These are phyloP conservation scores for Cephus nigrinus DNA, from an alignment of 2,888 invertebrate species.

Conservation along the genomic window DNA sequence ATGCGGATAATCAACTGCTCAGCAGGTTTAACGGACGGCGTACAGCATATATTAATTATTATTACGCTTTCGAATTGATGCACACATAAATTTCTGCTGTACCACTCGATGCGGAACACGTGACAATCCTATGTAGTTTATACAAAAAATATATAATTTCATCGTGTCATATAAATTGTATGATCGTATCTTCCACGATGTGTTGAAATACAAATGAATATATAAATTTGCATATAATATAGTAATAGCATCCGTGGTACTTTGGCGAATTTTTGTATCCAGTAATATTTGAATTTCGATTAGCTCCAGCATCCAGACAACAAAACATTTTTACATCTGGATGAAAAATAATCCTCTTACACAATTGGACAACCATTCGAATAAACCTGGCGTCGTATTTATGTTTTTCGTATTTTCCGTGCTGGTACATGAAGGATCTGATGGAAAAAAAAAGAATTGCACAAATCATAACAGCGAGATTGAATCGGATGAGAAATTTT, in stretches of 20 bases:
- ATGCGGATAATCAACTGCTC: conserved; percentile 44
- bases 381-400: background rate
- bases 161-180: background rate
- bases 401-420: background rate
- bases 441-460: background rate
- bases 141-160: background rate
- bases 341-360: conserved; percentile 44
- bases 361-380: conserved; percentile 18
- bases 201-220: background rate
- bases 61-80: conserved; percentile 40
- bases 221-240: background rate
- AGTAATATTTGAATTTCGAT: background rate
- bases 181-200: background rate
- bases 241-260: background rate
- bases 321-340: conserved; percentile 21
- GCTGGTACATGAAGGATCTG: background rate
- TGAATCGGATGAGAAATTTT: background rate
- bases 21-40: conserved; percentile 46
- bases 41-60: conserved; percentile 56
- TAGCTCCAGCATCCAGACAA: background rate
- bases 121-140: background rate
- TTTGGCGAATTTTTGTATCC: background rate
- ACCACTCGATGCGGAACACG: background rate
- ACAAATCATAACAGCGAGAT: background rate
- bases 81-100: conserved; percentile 40